Base-by-base conservation (phyloP, 2,113 vertebrate species). In the Scolopax mira region DNA sequence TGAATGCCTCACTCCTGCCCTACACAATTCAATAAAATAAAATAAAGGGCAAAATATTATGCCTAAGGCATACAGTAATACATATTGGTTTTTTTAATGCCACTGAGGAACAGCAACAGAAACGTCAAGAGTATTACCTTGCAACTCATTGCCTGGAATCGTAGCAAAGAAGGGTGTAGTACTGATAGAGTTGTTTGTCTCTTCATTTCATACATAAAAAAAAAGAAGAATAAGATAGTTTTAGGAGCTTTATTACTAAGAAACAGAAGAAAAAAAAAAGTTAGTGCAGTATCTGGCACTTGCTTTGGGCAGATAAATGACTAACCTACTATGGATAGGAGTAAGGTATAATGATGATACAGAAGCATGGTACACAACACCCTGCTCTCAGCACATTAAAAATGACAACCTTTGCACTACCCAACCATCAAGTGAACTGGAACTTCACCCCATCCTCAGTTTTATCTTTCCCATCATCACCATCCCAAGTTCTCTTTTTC, bases 131-230 rank as follows among this genome's bases (percentile, higher is more conserved):
- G 12, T 33, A 61, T 89, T 95, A 96, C 94, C 67, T 90, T 80
- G 16, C 1, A 11, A 81, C 0, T 3, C 5, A 15, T 1, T 0
- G 3, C 3, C 30, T 51, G 49, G 21, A 70, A 2, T 35, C 0
- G 0, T 8, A 72, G n/a, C 16, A 42, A 42, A 42, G 41, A 12
- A 22, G 49, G 35, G 3, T 24, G 30, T 7, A 65, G 60, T 31
- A 54, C 21, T 17, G 49, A 3, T 82, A 9, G 5, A 41, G 28
- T 15, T n/a, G 25, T 25, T 37, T 1, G 3, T 15, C 7, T n/a
- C 33, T 92, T 70, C 80, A 86, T 41, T 81, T 84, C 39, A 80
- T 71, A 75, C 14, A 71, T 46, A 28, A 92, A 93, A 62, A 35
- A 1, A 18, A 82, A 44, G 19, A 79, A 62, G 11, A 85, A 5